A percentile compares a stretch with the other conserved stretches of the same genome.
Conservation (phyloP, 1,140 invertebrate species). For the Anastatus disparis region DNA sequence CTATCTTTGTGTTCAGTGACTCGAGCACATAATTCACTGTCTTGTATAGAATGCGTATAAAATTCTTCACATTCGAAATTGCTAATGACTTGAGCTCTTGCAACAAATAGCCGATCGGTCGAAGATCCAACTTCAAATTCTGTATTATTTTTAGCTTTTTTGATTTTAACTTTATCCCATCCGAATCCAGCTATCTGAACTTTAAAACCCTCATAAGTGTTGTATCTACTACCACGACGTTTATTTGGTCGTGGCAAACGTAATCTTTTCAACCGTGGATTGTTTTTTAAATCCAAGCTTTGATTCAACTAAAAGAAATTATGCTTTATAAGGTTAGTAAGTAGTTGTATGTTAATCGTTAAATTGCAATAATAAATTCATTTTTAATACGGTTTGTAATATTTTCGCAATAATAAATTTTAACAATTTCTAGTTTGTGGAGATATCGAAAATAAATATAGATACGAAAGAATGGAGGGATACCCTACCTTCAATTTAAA, state of each 20-base stretch:
- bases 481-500: too few species aligned
- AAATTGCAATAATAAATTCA: too few species aligned
- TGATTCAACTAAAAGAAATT: slow-evolving; percentile 24
- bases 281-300: slow-evolving; percentile 12
- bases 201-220: neutral
- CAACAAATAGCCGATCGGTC: neutral
- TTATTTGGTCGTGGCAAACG: neutral
- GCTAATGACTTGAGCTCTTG: slow-evolving; percentile 9
- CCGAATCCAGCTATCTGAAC: slow-evolving; percentile 17
- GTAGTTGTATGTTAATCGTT: too few species aligned
- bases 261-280: neutral
- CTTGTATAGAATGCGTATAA: neutral
- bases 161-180: slow-evolving; percentile 14
- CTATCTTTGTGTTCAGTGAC: slow-evolving; percentile 6
- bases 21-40: slow-evolving; percentile 20
- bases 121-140: slow-evolving; percentile 29
- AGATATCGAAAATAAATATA: too few species aligned
- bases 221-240: neutral
- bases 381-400: too few species aligned
- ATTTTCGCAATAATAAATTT: too few species aligned
- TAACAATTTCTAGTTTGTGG: too few species aligned
- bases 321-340: too few species aligned
- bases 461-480: too few species aligned
- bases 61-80: slow-evolving; percentile 9
- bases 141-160: neutral